These are phyloP conservation scores for Amyelois transitella DNA, from an alignment of 1,140 invertebrate genomes.

Conservation along the genomic window DNA sequence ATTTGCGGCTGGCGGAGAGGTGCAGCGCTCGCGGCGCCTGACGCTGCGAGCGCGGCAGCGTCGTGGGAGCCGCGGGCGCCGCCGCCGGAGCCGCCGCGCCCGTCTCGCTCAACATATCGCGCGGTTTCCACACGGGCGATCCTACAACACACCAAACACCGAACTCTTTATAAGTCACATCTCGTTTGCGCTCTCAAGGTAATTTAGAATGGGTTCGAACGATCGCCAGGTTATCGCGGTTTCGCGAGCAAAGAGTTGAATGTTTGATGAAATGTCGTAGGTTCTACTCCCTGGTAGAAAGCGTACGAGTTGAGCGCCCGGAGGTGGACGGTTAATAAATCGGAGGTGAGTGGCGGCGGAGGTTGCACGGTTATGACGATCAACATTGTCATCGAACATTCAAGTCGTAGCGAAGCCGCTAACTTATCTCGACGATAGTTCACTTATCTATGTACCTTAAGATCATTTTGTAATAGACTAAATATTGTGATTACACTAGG, in stretches of 20 bases:
- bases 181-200: constrained; percentile 14
- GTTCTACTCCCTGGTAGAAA: constrained; percentile 28
- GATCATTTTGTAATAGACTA: neutral
- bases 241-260: constrained; percentile 71
- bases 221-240: constrained; percentile 31
- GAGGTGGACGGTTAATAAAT: neutral
- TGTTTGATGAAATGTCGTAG: constrained; percentile 73
- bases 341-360: constrained; percentile 5
- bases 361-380: constrained; percentile 21
- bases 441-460: neutral
- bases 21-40: constrained; percentile 64
- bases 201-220: constrained; percentile 34
- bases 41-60: constrained; percentile 69
- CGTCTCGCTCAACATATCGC: constrained; percentile 78
- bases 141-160: constrained; percentile 82
- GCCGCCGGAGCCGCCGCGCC: constrained; percentile 28
- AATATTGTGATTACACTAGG: constrained; percentile 2
- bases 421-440: neutral
- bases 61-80: constrained; percentile 50
- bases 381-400: constrained; percentile 73
- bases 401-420: constrained; percentile 26
- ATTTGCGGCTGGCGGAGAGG: constrained; percentile 71
- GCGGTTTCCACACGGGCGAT: constrained; percentile 93
- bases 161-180: constrained; percentile 66
- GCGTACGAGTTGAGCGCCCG: constrained; percentile 18